A percentile compares a stretch with the other conserved stretches of the same genome.
Evolutionary conservation across 2,797 vertebrate species (phyloP).

Genomic region (Siniperca undulata): DNA sequence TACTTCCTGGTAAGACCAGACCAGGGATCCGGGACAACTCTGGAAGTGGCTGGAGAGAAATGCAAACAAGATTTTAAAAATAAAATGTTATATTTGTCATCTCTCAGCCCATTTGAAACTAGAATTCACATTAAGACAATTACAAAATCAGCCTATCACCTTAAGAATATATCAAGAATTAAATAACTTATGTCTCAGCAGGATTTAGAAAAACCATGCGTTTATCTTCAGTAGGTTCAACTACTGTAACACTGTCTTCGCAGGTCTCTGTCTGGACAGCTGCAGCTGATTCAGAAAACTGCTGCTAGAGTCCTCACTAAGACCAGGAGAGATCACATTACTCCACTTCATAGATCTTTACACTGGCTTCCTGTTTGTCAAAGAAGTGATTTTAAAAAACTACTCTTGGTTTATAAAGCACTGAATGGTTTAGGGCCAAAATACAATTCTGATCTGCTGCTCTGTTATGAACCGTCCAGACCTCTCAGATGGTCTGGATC

Average conservation of each 20-base stretch:
- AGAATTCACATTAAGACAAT: neutral
- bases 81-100: neutral
- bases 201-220: neutral
- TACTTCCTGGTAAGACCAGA: slow-evolving; percentile 89
- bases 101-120: neutral
- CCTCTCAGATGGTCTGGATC: neutral
- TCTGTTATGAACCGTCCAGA: neutral
- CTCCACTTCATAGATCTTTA: neutral
- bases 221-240: neutral
- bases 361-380: neutral
- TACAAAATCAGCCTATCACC: neutral
- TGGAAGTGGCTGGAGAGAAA: slow-evolving; percentile 89
- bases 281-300: neutral
- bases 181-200: neutral
- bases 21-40: slow-evolving; percentile 91
- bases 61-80: neutral
- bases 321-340: neutral
- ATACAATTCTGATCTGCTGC: neutral
- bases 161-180: neutral
- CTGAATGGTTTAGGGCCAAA: neutral
- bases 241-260: neutral
- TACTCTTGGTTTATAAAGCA: too few species aligned
- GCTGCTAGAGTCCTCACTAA: neutral
- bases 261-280: too few species aligned
- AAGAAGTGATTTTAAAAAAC: neutral